Evolutionary conservation across 2,113 vertebrate genomes (phyloP), one percentile per base, ranked within the genome.

Genomic region (Corythornis vintsioides): DNA sequence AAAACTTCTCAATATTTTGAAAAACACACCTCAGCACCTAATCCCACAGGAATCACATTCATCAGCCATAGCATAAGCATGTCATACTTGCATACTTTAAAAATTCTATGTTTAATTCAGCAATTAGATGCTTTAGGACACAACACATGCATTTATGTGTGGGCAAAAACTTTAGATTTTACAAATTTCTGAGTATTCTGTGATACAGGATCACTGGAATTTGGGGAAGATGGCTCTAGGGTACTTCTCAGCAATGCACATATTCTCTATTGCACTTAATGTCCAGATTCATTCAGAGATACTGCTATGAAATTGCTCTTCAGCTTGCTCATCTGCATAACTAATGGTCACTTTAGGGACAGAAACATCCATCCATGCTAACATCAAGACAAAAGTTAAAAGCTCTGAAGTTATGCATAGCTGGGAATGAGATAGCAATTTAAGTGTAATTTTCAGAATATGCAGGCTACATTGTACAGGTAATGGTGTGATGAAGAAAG

Each of bases 321-420:
- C 74, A 87, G 66, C n/a, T 72, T 82, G 50, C 50, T 94, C 74
- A 93, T 93, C 80, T 95, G 73, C 88, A 86, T 90, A 94, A 91
- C 67, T 90, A 88, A 88, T 28, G 86, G 88, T 70, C 82, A 86
- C 71, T 87, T 91, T 22, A 76, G 60, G 89, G 78, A 75, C 50
- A 84, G 63, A 73, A 85, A 90, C 79, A 79, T 60, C 71, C 42
- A 94, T 70, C 75, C 82, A 80, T 35, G 64, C 59, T 40, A 86
- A 74, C 8, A 80, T 60, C 35, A 70, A 85, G 17, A 79, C 18
- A 57, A 86, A 92, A 93, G 43, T 71, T 92, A 81, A 90, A 94
- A 88, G 52, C 66, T 67, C 88, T 86, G 61, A 95, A 78, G 53
- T 71, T 78, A 81, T 22, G 86, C 72, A 60, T 33, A 76, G 52